Percentiles rank a stretch among this genome's conserved stretches.
Conservation (phyloP, 2,113 vertebrate species). For the Poecile atricapillus region DNA sequence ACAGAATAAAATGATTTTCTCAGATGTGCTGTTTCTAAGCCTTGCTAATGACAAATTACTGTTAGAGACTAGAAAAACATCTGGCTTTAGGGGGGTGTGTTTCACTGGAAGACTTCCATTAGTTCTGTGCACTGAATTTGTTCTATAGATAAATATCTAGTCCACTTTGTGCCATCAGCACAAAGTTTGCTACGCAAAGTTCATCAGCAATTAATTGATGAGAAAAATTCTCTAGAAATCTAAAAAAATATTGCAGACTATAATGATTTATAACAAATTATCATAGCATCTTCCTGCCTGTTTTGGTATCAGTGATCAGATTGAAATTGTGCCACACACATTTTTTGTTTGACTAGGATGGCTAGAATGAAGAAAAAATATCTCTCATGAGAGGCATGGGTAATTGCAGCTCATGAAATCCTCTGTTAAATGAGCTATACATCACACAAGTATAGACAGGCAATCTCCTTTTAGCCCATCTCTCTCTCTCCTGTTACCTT, state of each 20-base stretch:
- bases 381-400: not conserved
- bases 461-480: not conserved
- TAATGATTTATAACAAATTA: not conserved
- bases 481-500: not conserved
- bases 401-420: slow-evolving; percentile 18
- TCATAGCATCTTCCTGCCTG: not conserved
- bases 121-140: not conserved
- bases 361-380: not conserved
- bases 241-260: not conserved
- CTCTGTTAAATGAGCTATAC: not conserved
- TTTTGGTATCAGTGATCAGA: not conserved
- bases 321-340: not conserved
- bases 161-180: not conserved
- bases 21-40: not conserved
- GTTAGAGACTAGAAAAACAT: not conserved
- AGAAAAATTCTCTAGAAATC: not conserved
- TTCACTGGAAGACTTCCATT: not conserved
- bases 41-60: not conserved
- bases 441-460: not conserved
- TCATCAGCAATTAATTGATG: not conserved
- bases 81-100: not conserved
- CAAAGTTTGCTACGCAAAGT: not conserved
- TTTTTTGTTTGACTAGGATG: not conserved
- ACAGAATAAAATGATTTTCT: not conserved
- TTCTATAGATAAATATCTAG: not conserved